phyloP scores from a whole-genome alignment of 2,888 invertebrate species.

The Ceraclea dissimilis region DNA sequence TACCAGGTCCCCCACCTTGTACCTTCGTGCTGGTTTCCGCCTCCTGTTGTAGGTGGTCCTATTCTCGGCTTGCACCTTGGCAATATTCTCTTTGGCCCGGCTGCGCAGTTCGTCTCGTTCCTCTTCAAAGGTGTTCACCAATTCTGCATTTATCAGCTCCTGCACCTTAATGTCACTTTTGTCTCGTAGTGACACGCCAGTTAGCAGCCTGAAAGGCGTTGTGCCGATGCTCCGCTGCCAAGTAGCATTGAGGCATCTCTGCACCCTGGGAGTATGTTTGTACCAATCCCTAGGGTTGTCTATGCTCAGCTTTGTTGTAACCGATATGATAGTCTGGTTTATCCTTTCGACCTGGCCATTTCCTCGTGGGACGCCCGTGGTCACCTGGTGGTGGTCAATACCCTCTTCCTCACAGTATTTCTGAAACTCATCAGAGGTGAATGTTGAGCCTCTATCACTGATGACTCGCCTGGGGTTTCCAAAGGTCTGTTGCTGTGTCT shows the following conservation, averaged over 20 bases:
- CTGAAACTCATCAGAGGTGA: slow-evolving; percentile 30
- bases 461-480: slow-evolving; percentile 32
- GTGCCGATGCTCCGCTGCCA: slow-evolving; percentile 27
- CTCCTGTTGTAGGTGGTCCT: slow-evolving; percentile 18
- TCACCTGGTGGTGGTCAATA: slow-evolving; percentile 30
- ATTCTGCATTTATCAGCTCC: slow-evolving; percentile 16
- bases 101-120: slow-evolving; percentile 14
- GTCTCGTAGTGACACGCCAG: slow-evolving; percentile 27
- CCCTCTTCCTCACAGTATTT: slow-evolving; percentile 31
- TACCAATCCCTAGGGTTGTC: slow-evolving; percentile 30
- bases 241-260: slow-evolving; percentile 29
- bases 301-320: slow-evolving; percentile 31
- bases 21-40: slow-evolving; percentile 16
- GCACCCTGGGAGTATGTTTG: slow-evolving; percentile 25
- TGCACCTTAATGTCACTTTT: slow-evolving; percentile 23
- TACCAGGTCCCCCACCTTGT: slow-evolving; percentile 26
- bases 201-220: slow-evolving; percentile 28
- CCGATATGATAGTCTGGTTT: slow-evolving; percentile 29
- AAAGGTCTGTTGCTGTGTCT: slow-evolving; percentile 30
- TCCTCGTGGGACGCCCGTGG: slow-evolving; percentile 30
- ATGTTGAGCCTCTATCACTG: slow-evolving; percentile 33
- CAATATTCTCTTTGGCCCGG: slow-evolving; percentile 18
- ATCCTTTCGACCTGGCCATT: slow-evolving; percentile 33
- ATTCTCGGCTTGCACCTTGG: slow-evolving; percentile 24
- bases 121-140: slow-evolving; percentile 11